Evolutionary conservation across 2,797 vertebrate species (phyloP), one percentile per base, ranked within the genome.

Genomic region (Acipenser ruthenus): DNA sequence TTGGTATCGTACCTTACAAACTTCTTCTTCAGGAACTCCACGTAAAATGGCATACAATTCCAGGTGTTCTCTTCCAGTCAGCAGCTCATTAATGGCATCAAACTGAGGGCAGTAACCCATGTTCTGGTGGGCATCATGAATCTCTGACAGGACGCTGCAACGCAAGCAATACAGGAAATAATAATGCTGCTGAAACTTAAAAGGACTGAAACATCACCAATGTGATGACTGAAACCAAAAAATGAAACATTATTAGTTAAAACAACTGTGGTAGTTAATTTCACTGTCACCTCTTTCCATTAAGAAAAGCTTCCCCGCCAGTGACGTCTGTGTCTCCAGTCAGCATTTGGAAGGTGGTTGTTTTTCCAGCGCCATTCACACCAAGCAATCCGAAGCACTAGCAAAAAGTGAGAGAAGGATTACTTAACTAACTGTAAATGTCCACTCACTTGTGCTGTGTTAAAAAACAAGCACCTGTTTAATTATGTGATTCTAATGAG

Each of bases 51-150:
- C 95, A 48, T 97, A 99, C 72, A 99, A 93, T 75, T 99, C 96
- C 83, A 99, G 84, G 0, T 99, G 96, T 60, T 99, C 96, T 75
- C 96, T 75, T 4, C 95, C 96, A 0, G 95, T 97, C 77, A 99
- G 83, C 69, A 99, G 87, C 50, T 99, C 95, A 4, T 95, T 95
- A 77, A 98, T 87, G 77, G 96, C 95, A 72, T 98, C 95, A 1
- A 98, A 99, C 86, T 99, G 96, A 59, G 96, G 96, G 65, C 96
- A 99, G 74, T 99, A 98, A 1, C 96, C 96, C 93, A 99, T 96
- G 81, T 94, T 94, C 81, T 86, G 92, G 73, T 98, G 94, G 12
- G 96, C 96, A 73, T 93, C 88, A 0, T 94, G 87, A 60, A 97
- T 96, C 77, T 96, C 86, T 55, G 93, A 87, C 70, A 99, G 88